phyloP scores from a whole-genome alignment of 2,113 vertebrate species.

The Cyprinodon brontotheroides region DNA sequence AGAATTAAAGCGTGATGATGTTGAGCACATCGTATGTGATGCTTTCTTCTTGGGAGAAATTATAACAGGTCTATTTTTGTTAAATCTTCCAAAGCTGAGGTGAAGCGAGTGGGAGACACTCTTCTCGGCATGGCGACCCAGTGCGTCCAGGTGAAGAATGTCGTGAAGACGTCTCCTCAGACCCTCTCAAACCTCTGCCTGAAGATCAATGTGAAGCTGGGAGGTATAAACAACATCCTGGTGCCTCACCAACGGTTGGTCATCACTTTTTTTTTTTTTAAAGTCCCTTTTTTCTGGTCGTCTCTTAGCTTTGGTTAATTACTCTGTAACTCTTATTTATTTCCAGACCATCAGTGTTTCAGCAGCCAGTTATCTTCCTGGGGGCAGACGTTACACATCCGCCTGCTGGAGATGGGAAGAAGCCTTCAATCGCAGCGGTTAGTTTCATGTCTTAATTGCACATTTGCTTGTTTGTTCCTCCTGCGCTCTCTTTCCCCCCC shows the following conservation, averaged over 20 bases:
- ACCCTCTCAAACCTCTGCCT: constrained; percentile 99
- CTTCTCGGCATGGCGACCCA: constrained; percentile 97
- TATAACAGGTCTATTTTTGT: not conserved
- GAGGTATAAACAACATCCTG: constrained; percentile 99
- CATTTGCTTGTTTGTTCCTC: not conserved
- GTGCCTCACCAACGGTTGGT: constrained; percentile 96
- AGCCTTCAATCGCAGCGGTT: constrained; percentile 98
- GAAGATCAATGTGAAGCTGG: constrained; percentile 99
- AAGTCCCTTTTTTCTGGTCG: not conserved
- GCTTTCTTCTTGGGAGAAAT: not conserved
- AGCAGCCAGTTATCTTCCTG: constrained; percentile 99
- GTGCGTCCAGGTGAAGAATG: constrained; percentile 99
- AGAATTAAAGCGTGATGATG: too few species aligned
- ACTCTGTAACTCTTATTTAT: not conserved
- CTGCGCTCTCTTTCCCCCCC: not conserved
- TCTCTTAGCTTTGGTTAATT: not conserved
- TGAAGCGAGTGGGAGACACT: constrained; percentile 97
- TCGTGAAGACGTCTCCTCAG: constrained; percentile 98
- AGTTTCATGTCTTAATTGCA: constrained; percentile 61
- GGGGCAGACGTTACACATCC: constrained; percentile 98
- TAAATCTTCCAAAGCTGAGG: constrained; percentile 84
- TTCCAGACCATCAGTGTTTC: constrained; percentile 96
- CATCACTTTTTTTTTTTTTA: not conserved
- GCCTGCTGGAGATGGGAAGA: constrained; percentile 97
- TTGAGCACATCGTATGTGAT: too few species aligned